A percentile compares a stretch with the other conserved stretches of the same genome.
These are phyloP conservation scores for Willowsia nigromaculata DNA, from an alignment of 2,888 invertebrate species.

Conservation along the genomic window DNA sequence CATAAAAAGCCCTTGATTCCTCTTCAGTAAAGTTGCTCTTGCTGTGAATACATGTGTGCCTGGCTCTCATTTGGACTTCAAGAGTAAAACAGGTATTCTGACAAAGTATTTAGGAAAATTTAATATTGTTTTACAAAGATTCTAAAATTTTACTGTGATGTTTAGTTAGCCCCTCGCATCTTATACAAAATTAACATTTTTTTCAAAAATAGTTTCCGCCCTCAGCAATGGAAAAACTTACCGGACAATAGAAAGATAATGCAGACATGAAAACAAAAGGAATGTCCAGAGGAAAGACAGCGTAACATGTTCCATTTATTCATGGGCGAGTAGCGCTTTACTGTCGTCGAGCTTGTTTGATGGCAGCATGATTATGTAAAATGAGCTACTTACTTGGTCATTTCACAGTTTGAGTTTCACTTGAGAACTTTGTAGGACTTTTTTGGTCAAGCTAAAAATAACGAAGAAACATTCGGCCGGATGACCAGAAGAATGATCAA, in stretches of 20 bases:
- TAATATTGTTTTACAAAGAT: no score
- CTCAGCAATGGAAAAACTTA: no score
- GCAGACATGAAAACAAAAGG: neutral
- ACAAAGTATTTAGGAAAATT: neutral
- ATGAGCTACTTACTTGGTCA: conserved; percentile 46
- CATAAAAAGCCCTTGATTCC: neutral
- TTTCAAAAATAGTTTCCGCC: no score
- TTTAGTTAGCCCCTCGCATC: no score
- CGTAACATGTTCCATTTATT: neutral
- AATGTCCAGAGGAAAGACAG: neutral
- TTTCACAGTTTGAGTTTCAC: conserved; percentile 59
- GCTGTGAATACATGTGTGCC: conserved; percentile 44
- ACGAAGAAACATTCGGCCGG: no score
- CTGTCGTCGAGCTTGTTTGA: neutral
- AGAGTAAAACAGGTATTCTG: neutral
- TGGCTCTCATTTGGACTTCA: conserved; percentile 36
- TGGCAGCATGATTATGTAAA: neutral
- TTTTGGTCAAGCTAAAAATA: neutral
- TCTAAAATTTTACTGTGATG: no score
- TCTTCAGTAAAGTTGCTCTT: neutral
- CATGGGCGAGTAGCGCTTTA: neutral
- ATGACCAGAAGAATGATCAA: no score
- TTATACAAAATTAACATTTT: no score
- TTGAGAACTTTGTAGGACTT: neutral
- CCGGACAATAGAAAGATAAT: neutral